phyloP scores from a whole-genome alignment of 2,113 vertebrate genomes.

The Chelonoidis abingdonii region DNA sequence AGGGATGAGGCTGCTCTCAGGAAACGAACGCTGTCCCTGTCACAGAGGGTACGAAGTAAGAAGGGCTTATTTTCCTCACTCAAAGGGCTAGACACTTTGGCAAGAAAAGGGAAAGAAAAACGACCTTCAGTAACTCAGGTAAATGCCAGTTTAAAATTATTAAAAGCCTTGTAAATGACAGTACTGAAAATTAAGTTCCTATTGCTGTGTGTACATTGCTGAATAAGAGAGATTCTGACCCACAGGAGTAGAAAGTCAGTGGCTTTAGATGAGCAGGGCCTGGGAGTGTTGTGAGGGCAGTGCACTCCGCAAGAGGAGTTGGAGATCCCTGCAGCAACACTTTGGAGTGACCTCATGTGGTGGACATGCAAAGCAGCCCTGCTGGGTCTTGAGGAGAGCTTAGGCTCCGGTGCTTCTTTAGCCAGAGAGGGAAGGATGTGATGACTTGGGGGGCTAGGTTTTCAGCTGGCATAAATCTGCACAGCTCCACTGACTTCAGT shows the following conservation, averaged over 20 bases:
- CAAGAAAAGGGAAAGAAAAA: slow-evolving; percentile 90
- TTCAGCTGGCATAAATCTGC: background rate
- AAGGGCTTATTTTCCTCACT: slow-evolving; percentile 94
- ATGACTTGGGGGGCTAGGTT: background rate
- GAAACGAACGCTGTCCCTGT: slow-evolving; percentile 90
- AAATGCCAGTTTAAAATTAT: background rate
- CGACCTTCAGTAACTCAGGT: slow-evolving; percentile 92
- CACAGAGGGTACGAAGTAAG: slow-evolving; percentile 82
- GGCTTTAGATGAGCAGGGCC: background rate
- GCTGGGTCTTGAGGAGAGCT: background rate
- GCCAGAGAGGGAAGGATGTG: background rate
- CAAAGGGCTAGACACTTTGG: slow-evolving; percentile 94
- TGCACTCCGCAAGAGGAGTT: background rate
- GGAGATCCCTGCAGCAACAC: background rate
- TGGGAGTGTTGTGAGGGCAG: background rate
- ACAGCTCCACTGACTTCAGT: background rate
- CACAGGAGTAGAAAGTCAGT: background rate
- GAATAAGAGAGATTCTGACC: background rate
- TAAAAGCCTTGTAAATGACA: background rate
- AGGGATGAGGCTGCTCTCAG: slow-evolving; percentile 91
- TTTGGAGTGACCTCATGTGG: background rate
- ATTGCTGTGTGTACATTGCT: background rate
- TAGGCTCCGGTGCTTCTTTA: background rate
- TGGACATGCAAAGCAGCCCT: background rate
- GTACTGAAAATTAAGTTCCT: background rate